phyloP scores from a whole-genome alignment of 1,140 invertebrate species.

The Zaprionus africanus region DNA sequence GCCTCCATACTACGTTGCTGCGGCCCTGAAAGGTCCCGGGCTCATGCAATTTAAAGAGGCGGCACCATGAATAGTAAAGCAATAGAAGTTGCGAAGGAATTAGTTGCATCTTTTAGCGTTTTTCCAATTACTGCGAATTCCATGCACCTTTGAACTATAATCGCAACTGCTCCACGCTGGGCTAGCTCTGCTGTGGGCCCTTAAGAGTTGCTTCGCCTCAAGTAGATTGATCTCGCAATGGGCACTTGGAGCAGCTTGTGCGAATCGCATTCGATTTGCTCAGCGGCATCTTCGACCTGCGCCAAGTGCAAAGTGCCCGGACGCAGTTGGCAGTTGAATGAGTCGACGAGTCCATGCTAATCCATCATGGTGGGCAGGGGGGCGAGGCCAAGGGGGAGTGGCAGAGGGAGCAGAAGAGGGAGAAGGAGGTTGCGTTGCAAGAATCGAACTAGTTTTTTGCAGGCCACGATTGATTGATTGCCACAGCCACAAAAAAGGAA shows the following conservation, averaged over 20 bases:
- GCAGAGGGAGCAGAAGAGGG: neutral
- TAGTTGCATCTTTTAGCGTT: neutral
- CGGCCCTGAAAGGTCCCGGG: neutral
- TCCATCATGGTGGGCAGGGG: neutral
- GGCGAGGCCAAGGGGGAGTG: neutral
- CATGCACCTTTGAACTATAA: neutral
- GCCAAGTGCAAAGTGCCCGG: neutral
- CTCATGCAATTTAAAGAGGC: neutral
- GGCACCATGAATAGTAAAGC: neutral
- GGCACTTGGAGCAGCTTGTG: neutral
- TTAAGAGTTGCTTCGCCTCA: neutral
- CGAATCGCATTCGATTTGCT: conserved; percentile 3
- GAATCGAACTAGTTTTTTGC: neutral
- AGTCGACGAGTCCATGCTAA: neutral
- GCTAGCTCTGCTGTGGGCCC: neutral
- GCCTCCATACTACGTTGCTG: no score
- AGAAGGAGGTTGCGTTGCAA: neutral
- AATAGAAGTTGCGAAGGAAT: neutral
- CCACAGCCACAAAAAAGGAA: neutral
- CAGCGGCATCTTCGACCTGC: neutral
- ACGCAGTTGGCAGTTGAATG: neutral
- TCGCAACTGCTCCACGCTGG: neutral
- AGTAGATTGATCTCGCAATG: neutral
- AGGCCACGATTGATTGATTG: conserved; percentile 3
- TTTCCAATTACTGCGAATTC: neutral